These are phyloP conservation scores for Drosophila micromelanica DNA, from an alignment of 1,140 invertebrate species.

Conservation along the genomic window DNA sequence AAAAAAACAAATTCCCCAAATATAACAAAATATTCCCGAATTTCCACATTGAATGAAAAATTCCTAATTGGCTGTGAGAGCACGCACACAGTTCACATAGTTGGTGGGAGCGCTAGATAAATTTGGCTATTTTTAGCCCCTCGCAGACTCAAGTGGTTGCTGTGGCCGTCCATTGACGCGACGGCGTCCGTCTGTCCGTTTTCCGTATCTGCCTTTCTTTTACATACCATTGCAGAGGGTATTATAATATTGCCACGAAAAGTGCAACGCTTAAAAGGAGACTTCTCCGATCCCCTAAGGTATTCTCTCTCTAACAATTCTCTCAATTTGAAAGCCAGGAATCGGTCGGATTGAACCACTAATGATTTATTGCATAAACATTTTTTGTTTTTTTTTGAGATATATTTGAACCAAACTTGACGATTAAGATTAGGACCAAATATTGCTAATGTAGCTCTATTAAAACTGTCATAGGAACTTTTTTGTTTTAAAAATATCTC, in stretches of 20 bases:
- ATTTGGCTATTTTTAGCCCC: constrained; percentile 78
- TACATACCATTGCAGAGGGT: neutral
- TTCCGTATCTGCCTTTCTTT: neutral
- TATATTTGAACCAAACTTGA: too few species aligned
- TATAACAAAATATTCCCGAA: constrained; percentile 22
- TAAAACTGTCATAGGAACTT: too few species aligned
- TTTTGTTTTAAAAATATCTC: too few species aligned
- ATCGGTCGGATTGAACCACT: too few species aligned
- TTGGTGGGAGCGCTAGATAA: constrained; percentile 72
- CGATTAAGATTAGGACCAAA: too few species aligned
- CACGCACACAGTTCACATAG: constrained; percentile 46
- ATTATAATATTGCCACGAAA: neutral
- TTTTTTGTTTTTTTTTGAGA: too few species aligned
- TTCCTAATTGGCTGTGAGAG: constrained; percentile 45
- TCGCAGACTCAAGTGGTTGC: constrained; percentile 81
- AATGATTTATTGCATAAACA: too few species aligned
- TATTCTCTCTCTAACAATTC: too few species aligned
- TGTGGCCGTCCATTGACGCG: constrained; percentile 41
- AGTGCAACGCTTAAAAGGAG: too few species aligned
- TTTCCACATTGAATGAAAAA: constrained; percentile 18
- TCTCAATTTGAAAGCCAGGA: too few species aligned
- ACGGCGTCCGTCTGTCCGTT: constrained; percentile 10
- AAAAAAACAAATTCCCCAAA: constrained; percentile 25
- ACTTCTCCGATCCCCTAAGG: too few species aligned
- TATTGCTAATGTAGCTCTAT: too few species aligned